phyloP scores from a whole-genome alignment of 2,797 vertebrate genomes.

The Acipenser ruthenus region DNA sequence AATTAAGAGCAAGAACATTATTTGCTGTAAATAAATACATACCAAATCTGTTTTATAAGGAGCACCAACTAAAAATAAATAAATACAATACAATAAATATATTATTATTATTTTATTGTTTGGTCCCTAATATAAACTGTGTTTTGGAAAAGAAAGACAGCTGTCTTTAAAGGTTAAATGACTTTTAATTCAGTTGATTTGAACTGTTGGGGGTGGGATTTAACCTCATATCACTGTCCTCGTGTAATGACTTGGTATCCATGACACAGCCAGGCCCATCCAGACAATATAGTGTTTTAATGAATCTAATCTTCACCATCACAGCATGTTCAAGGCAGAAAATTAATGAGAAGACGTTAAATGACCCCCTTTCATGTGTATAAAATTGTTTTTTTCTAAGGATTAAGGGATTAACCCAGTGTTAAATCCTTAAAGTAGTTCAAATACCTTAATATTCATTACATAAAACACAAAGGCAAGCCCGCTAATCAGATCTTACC shows the following conservation, averaged over 20 bases:
- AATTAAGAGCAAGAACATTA: no score
- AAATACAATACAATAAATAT: no score
- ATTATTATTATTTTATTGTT: neutral
- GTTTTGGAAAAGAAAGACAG: neutral
- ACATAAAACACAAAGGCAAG: slow-evolving; percentile 72
- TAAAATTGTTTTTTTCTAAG: slow-evolving; percentile 87
- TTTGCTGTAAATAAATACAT: no score
- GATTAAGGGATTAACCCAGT: slow-evolving; percentile 92
- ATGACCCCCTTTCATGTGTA: slow-evolving; percentile 76
- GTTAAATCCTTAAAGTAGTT: slow-evolving; percentile 89
- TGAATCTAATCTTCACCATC: slow-evolving; percentile 86
- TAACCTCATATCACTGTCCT: slow-evolving; percentile 36
- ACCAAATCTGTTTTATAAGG: no score
- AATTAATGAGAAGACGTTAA: slow-evolving; percentile 90
- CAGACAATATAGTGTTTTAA: slow-evolving; percentile 69
- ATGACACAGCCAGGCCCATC: slow-evolving; percentile 47
- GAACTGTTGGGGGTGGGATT: slow-evolving; percentile 13
- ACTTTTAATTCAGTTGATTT: slow-evolving; percentile 1
- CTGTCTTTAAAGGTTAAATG: slow-evolving; percentile 3
- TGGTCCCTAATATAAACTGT: neutral
- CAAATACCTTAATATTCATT: slow-evolving; percentile 91
- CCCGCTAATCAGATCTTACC: slow-evolving; percentile 33
- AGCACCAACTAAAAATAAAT: no score
- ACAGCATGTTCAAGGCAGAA: slow-evolving; percentile 77
- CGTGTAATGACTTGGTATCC: slow-evolving; percentile 56